These are phyloP conservation scores for Tipula unca DNA, from an alignment of 2,888 invertebrate genomes.

Conservation along the genomic window DNA sequence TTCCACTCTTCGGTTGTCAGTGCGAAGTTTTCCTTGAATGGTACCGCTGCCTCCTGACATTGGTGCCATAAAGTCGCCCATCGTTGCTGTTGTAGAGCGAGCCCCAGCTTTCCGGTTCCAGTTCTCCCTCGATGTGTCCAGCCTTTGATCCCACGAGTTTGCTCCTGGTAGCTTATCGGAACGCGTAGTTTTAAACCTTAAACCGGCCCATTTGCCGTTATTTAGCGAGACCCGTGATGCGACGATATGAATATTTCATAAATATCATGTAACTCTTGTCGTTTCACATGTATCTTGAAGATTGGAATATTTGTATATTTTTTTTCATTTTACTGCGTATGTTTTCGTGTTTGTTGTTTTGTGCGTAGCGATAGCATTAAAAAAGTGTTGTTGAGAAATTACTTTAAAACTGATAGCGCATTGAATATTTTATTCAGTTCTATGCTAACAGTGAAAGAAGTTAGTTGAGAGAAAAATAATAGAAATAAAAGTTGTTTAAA, in stretches of 20 bases:
- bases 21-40: too few species aligned
- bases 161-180: too few species aligned
- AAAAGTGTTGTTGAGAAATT: neutral
- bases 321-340: neutral
- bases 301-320: neutral
- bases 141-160: too few species aligned
- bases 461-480: neutral
- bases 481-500: neutral
- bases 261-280: neutral
- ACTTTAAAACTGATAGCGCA: neutral
- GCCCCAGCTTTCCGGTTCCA: too few species aligned
- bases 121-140: too few species aligned
- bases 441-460: neutral
- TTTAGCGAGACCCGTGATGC: too few species aligned
- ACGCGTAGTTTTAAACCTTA: too few species aligned
- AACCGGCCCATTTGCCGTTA: too few species aligned
- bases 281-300: neutral
- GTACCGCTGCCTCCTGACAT: too few species aligned
- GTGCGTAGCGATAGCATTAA: neutral
- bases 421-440: neutral
- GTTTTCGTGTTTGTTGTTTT: neutral
- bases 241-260: neutral
- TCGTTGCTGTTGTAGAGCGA: too few species aligned
- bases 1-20: too few species aligned
- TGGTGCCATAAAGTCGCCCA: too few species aligned